Conservation (phyloP, 2,888 invertebrate species). For the Sabatieria punctata region DNA sequence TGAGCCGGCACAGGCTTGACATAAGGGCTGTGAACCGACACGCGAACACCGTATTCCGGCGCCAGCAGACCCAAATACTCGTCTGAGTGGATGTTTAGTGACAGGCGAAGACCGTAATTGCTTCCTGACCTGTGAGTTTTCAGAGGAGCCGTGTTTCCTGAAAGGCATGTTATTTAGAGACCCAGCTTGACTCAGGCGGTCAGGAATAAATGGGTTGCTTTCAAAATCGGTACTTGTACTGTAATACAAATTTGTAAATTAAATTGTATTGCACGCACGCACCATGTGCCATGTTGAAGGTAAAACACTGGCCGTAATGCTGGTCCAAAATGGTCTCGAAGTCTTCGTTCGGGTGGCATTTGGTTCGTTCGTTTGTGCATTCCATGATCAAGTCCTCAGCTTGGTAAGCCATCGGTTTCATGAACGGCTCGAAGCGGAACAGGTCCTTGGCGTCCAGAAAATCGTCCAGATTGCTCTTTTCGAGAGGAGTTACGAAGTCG, state of each 20-base stretch:
- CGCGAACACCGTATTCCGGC: constrained; percentile 16
- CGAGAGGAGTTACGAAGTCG: too few species aligned
- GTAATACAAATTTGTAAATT: too few species aligned
- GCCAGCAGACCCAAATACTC: constrained; percentile 20
- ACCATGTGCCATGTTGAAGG: background rate
- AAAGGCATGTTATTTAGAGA: too few species aligned
- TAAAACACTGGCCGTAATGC: background rate
- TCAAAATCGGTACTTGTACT: too few species aligned
- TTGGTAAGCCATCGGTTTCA: background rate
- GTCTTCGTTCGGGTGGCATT: background rate
- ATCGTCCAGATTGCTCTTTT: too few species aligned
- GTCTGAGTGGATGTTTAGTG: constrained; percentile 17
- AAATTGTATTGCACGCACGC: too few species aligned
- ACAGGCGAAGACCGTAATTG: constrained; percentile 17
- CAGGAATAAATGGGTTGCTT: too few species aligned
- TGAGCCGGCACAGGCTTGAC: constrained; percentile 17
- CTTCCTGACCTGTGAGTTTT: background rate
- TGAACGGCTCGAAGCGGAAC: too few species aligned
- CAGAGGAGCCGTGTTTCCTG: too few species aligned
- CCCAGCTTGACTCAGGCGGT: background rate
- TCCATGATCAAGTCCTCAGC: background rate
- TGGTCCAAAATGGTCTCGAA: background rate
- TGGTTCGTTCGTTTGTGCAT: background rate
- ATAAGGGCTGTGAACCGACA: constrained; percentile 17
- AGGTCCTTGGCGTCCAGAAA: too few species aligned